Conservation (phyloP, 2,113 vertebrate species). For the Boulengeromyrus knoepffleri region DNA sequence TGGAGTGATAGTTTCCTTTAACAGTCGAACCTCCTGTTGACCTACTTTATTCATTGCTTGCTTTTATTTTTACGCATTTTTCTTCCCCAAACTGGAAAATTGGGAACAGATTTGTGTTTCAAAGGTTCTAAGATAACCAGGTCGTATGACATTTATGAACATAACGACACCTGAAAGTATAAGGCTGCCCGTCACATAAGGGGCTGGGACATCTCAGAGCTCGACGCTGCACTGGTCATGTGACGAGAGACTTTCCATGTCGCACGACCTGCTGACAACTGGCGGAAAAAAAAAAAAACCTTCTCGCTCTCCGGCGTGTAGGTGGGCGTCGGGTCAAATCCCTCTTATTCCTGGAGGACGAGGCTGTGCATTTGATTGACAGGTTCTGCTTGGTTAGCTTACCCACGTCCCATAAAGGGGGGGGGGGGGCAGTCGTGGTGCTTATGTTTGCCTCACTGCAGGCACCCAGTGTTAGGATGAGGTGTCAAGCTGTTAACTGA, state of each 20-base stretch:
- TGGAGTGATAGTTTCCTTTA: neutral
- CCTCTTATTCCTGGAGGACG: neutral
- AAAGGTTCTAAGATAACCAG: neutral
- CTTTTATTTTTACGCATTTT: neutral
- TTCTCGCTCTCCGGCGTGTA: neutral
- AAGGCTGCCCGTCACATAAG: neutral
- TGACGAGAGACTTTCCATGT: neutral
- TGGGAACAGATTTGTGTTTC: neutral
- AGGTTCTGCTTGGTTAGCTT: neutral
- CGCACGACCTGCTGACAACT: neutral
- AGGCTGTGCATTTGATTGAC: neutral
- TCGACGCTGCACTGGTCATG: neutral
- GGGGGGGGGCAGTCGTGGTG: no score
- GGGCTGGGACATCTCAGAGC: neutral
- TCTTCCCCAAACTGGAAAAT: neutral
- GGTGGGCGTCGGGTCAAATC: neutral
- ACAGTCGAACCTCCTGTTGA: neutral
- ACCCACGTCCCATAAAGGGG: neutral
- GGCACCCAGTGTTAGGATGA: constrained; percentile 27
- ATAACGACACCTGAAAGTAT: neutral
- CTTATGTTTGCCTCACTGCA: neutral
- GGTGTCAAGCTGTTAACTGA: constrained; percentile 27
- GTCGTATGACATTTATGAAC: neutral
- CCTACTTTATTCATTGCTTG: neutral
- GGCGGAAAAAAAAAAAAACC: neutral